These are phyloP conservation scores for Epizoanthus stellaris DNA, from an alignment of 92 coral and sea anemone genomes.

Conservation along the genomic window DNA sequence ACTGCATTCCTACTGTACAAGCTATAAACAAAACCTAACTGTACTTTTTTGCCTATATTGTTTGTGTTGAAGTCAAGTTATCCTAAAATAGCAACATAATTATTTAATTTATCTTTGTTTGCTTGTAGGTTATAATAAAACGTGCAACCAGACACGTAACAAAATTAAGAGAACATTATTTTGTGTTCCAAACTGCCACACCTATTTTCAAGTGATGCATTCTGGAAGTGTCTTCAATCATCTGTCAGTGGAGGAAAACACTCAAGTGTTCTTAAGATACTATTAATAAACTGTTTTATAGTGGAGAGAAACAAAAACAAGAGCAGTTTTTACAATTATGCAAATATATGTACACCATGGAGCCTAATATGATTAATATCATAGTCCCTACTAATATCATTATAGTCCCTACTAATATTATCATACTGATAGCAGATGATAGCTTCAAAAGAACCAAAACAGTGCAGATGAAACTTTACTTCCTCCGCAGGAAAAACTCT, in stretches of 20 bases:
- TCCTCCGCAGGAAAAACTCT: too few relatives aligned
- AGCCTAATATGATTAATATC: neutral
- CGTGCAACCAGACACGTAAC: neutral
- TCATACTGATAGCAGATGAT: too few relatives aligned
- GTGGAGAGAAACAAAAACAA: too few relatives aligned
- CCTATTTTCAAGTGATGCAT: neutral
- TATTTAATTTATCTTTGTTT: too few relatives aligned
- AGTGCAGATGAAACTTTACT: too few relatives aligned
- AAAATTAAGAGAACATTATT: neutral
- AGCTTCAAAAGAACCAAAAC: too few relatives aligned
- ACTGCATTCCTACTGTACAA: too few relatives aligned
- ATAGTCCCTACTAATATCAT: too few relatives aligned
- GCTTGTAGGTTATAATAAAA: too few relatives aligned
- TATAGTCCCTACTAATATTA: too few relatives aligned
- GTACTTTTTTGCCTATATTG: too few relatives aligned
- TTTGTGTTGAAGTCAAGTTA: neutral
- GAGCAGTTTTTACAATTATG: neutral
- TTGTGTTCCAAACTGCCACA: neutral
- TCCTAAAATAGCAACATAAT: neutral
- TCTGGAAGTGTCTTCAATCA: neutral
- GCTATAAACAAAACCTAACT: too few relatives aligned
- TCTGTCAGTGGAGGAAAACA: neutral
- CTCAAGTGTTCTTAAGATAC: neutral
- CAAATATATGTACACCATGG: neutral
- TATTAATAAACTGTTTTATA: neutral